Evolutionary conservation across 1,140 invertebrate genomes (phyloP).

Genomic region (Bursaphelenchus mucronatus): DNA sequence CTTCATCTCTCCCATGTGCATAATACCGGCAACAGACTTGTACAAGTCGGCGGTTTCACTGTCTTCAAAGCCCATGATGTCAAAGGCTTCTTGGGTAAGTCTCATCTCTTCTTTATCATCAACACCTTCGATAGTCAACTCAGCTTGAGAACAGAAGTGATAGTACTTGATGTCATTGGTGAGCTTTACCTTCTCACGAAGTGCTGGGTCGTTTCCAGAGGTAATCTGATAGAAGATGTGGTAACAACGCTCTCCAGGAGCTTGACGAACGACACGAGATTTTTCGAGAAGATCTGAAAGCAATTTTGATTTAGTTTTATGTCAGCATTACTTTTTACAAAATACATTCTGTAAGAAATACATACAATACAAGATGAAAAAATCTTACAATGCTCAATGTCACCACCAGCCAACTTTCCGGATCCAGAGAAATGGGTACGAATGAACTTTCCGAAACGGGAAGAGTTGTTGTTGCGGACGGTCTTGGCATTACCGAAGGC

Average conservation of each 20-base stretch:
- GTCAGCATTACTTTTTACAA: conserved; percentile 16
- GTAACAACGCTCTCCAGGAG: conserved; percentile 93
- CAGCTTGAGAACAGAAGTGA: conserved; percentile 87
- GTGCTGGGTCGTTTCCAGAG: conserved; percentile 79
- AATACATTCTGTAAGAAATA: conserved; percentile 3
- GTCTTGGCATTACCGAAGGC: conserved; percentile 69
- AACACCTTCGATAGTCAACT: conserved; percentile 84
- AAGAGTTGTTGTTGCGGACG: conserved; percentile 68
- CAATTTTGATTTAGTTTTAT: background rate
- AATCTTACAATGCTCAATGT: conserved; percentile 97
- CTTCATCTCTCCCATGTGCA: conserved; percentile 88
- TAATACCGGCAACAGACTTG: conserved; percentile 90
- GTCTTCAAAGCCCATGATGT: conserved; percentile 90
- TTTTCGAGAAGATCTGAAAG: conserved; percentile 92
- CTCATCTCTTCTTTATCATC: conserved; percentile 92
- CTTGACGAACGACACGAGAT: conserved; percentile 99
- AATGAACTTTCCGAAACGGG: conserved; percentile 84
- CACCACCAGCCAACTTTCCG: conserved; percentile 99
- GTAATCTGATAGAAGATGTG: conserved; percentile 99
- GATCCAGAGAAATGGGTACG: conserved; percentile 98
- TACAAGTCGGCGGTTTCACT: conserved; percentile 88
- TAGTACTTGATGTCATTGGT: conserved; percentile 58
- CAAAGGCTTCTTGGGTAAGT: conserved; percentile 92
- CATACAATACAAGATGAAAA: conserved; percentile 4
- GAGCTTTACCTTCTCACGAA: conserved; percentile 66